Evolutionary conservation across 2,888 invertebrate genomes (phyloP).

Genomic region (Tinea pellionella): DNA sequence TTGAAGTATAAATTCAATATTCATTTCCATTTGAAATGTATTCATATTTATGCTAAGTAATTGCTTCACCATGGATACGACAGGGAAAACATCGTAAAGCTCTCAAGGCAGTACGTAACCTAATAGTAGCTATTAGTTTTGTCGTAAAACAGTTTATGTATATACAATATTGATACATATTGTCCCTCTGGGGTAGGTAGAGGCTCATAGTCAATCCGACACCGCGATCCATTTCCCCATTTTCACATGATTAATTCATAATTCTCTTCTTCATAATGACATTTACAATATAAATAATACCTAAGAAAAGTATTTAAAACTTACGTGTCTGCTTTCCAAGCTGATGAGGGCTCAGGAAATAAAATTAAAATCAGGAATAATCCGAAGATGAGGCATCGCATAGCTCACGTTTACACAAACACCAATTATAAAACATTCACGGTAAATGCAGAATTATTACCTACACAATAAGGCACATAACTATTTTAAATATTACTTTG

Average conservation of each 20-base stretch:
- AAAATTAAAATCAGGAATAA: constrained; percentile 40
- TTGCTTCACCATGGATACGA: background rate
- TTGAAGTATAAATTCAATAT: background rate
- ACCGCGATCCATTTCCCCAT: too few species aligned
- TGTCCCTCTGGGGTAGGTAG: background rate
- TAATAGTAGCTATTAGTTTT: too few species aligned
- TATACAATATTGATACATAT: too few species aligned
- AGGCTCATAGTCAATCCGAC: too few species aligned
- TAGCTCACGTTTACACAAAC: constrained; percentile 24
- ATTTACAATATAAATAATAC: background rate
- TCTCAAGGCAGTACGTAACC: background rate
- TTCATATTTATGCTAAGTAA: constrained; percentile 4
- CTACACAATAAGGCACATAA: constrained; percentile 44
- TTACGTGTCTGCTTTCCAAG: constrained; percentile 31
- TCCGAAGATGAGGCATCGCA: constrained; percentile 40
- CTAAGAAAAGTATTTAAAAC: background rate
- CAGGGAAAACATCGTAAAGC: background rate
- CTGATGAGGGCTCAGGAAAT: constrained; percentile 44
- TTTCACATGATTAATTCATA: too few species aligned
- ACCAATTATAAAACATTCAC: background rate
- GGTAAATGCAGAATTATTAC: constrained; percentile 18
- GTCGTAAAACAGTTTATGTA: too few species aligned
- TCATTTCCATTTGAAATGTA: background rate
- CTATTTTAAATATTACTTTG: background rate
- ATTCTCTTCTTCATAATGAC: too few species aligned